Conservation (phyloP, 2,113 vertebrate genomes). For the Channa maculata region DNA sequence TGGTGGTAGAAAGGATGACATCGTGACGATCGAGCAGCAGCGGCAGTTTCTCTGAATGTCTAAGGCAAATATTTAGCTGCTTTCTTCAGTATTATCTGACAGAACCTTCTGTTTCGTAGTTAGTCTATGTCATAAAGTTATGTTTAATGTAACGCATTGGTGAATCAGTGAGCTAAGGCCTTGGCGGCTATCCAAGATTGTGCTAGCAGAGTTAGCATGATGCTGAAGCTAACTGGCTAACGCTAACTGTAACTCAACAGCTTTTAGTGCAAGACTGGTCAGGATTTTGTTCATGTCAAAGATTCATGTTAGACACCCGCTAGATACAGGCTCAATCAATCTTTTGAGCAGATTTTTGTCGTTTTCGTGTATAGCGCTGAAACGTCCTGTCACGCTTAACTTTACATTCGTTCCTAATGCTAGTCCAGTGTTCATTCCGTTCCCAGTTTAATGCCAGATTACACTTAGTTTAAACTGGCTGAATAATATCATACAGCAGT, state of each 20-base stretch:
- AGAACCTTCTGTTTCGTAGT: accelerated
- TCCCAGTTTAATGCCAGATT: too few species aligned
- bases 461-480: neutral
- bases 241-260: too few species aligned
- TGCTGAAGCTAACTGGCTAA: conserved; percentile 26
- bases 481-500: neutral
- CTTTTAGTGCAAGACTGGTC: too few species aligned
- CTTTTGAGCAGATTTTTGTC: neutral
- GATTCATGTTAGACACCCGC: too few species aligned
- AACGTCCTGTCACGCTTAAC: neutral
- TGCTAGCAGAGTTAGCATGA: conserved; percentile 40
- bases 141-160: neutral
- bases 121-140: accelerated
- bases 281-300: too few species aligned
- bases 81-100: neutral
- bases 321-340: too few species aligned
- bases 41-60: conserved; percentile 11
- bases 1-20: conserved; percentile 24
- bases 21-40: conserved; percentile 41
- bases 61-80: conserved; percentile 7
- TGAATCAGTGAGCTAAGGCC: neutral
- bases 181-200: too few species aligned
- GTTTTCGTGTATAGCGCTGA: too few species aligned
- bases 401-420: too few species aligned
- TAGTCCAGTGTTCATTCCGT: neutral